A percentile compares a stretch with the other conserved stretches of the same genome.
These are phyloP conservation scores for Furnarius figulus DNA, from an alignment of 2,113 vertebrate genomes.

Conservation along the genomic window DNA sequence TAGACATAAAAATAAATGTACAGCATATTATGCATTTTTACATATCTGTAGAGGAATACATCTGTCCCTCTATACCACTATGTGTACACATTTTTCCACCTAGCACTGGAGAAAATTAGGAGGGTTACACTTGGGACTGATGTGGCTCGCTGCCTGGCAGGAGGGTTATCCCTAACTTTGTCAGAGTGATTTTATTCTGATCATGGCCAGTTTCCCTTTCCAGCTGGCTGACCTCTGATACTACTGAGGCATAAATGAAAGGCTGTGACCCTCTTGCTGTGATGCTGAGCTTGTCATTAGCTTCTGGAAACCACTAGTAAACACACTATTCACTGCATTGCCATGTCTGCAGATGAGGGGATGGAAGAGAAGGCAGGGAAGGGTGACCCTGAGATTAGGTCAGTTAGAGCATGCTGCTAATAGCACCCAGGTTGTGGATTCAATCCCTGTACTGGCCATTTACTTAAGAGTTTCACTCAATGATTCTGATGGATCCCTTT, in stretches of 20 bases:
- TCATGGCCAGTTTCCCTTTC: background rate
- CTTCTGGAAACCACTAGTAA: background rate
- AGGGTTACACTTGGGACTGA: background rate
- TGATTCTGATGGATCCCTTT: accelerated
- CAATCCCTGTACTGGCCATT: background rate
- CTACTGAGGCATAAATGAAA: background rate
- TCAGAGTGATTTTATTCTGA: background rate
- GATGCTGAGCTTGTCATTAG: background rate
- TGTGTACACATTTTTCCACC: background rate
- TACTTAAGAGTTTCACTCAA: background rate
- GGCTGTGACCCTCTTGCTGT: background rate
- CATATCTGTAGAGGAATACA: background rate
- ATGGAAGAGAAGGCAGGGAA: background rate
- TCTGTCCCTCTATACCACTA: background rate
- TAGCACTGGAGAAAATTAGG: background rate
- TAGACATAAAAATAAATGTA: background rate
- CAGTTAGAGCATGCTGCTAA: background rate
- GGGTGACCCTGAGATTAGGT: background rate
- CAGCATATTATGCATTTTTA: background rate
- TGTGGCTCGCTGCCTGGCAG: background rate
- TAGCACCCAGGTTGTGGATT: background rate
- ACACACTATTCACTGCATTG: background rate
- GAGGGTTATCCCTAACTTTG: background rate
- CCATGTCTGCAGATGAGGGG: background rate
- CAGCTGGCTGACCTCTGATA: background rate